These are phyloP conservation scores for Furcula furcula DNA, from an alignment of 2,888 invertebrate genomes.

Conservation along the genomic window DNA sequence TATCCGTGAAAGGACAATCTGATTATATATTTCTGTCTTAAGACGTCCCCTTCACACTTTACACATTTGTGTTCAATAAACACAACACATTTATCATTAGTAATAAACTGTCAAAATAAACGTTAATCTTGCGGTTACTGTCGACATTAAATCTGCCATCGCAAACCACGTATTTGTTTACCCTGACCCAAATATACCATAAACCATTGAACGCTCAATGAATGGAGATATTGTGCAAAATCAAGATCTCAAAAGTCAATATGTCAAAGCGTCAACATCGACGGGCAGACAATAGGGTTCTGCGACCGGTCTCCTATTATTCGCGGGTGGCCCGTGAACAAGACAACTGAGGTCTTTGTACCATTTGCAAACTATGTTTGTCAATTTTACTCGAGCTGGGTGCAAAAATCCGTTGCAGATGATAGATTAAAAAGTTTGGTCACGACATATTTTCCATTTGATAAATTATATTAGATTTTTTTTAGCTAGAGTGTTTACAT, in stretches of 20 bases:
- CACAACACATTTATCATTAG: background rate
- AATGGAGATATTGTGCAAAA: conserved; percentile 40
- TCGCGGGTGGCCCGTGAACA: conserved; percentile 64
- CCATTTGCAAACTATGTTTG: conserved; percentile 54
- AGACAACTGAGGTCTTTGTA: conserved; percentile 45
- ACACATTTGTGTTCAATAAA: no score
- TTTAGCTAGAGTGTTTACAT: no score
- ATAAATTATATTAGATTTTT: no score
- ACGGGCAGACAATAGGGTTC: conserved; percentile 48
- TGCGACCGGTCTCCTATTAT: conserved; percentile 44
- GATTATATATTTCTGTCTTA: no score
- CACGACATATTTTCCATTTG: background rate
- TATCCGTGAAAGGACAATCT: no score
- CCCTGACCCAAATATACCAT: conserved; percentile 16
- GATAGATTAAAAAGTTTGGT: conserved; percentile 8
- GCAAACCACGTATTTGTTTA: conserved; percentile 17
- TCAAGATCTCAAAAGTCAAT: conserved; percentile 50
- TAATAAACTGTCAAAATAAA: conserved; percentile 1
- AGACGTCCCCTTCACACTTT: no score
- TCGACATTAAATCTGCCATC: conserved; percentile 22
- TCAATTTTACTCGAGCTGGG: conserved; percentile 53
- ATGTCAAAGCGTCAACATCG: conserved; percentile 52
- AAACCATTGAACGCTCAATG: conserved; percentile 30
- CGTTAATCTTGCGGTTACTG: conserved; percentile 12
- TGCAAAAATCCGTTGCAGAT: conserved; percentile 19